phyloP scores from a whole-genome alignment of 2,113 vertebrate genomes.

The Pomatostomus ruficeps region DNA sequence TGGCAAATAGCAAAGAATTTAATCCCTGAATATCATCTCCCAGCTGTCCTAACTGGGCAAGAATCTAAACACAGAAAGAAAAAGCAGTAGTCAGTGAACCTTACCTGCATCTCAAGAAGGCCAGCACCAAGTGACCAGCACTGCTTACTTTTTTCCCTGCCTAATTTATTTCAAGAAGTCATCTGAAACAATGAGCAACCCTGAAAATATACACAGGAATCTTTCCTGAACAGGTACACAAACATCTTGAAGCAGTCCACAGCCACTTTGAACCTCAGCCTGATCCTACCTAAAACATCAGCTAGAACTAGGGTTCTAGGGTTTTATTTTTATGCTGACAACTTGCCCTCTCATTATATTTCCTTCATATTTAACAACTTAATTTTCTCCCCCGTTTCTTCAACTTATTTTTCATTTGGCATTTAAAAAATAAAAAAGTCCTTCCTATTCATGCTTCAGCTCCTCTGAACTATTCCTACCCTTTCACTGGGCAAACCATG shows the following conservation, averaged over 20 bases:
- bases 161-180: background rate
- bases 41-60: background rate
- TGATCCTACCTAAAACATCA: background rate
- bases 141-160: background rate
- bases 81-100: background rate
- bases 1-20: background rate
- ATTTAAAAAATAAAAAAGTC: background rate
- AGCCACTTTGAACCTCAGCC: background rate
- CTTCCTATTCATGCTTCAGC: background rate
- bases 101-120: background rate
- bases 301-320: background rate
- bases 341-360: background rate
- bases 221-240: background rate
- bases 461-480: background rate
- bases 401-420: background rate
- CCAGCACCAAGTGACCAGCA: background rate
- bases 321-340: background rate
- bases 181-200: background rate
- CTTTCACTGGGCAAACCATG: rapidly evolving
- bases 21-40: background rate
- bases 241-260: background rate
- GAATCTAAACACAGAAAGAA: background rate
- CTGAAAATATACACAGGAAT: background rate
- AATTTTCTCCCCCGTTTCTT: background rate
- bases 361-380: background rate